These are phyloP conservation scores for Fregata magnificens DNA, from an alignment of 2,113 vertebrate genomes.

Conservation along the genomic window DNA sequence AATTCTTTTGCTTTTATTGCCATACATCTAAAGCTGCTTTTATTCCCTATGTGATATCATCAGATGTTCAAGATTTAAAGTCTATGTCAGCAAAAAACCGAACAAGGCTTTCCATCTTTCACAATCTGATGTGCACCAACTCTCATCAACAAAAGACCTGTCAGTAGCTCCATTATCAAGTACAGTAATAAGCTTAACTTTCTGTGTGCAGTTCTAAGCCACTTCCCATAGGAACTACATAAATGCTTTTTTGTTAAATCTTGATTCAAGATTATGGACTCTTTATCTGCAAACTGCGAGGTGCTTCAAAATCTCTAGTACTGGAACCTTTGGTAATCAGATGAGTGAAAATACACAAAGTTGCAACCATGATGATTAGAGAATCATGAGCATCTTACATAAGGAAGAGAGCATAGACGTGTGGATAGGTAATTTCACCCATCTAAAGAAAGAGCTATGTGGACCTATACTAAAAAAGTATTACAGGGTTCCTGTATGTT, in stretches of 20 bases:
- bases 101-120: background rate
- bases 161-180: constrained; percentile 39
- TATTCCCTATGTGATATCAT: background rate
- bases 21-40: constrained; percentile 6
- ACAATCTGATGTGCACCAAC: background rate
- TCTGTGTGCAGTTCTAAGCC: constrained; percentile 20
- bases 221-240: constrained; percentile 34
- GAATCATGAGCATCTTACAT: background rate
- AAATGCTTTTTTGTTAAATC: constrained; percentile 21
- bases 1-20: constrained; percentile 8
- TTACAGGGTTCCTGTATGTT: background rate
- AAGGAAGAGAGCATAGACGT: background rate
- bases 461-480: background rate
- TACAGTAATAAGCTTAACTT: constrained; percentile 50
- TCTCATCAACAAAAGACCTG: constrained; percentile 16
- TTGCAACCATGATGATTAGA: background rate
- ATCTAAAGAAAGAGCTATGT: background rate
- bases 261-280: background rate
- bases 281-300: background rate
- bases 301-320: background rate
- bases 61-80: background rate
- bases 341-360: background rate
- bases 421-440: background rate
- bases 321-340: background rate
- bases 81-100: background rate